Evolutionary conservation across 2,888 invertebrate species (phyloP), one percentile per base, ranked within the genome.

Genomic region (Cosmopolites sordidus): DNA sequence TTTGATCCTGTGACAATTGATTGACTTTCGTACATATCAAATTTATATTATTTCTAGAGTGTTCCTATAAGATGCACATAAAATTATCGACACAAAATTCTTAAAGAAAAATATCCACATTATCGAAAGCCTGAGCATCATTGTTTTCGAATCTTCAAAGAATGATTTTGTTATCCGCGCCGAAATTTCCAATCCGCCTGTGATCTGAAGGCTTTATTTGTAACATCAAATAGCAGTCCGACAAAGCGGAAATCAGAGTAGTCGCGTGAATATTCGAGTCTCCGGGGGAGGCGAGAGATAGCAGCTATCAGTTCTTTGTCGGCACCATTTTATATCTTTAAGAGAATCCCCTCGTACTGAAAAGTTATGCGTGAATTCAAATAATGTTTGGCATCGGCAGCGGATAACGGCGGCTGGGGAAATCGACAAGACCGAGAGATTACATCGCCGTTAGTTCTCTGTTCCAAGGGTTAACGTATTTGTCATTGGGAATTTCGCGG

Each of bases 321-420:
- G 51, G 51, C 51, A 27, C 30, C 43, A 47, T 41, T 51, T 51
- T 51, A 40, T 27, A 47, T 42, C 51, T 51, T 47, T 45, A 51
- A 41, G 47, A 41, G 33, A 51, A 47, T 22, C 22, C 51, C 46
- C 46, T 16, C 2, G 40, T 11, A 46, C 16, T 38, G n/a, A 41
- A 47, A 51, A 46, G 46, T 45, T 51, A 46, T 43, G 51, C 51
- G 51, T 47, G 43, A 43, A 47, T 47, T 47, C 51, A 27, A 42
- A 46, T 51, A 43, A 51, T 51, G 51, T 22, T 44, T 50, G 42
- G 44, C 50, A 39, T 37, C 38, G 50, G 50, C 43, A 16, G 27
- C 30, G 45, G 27, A 43, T 45, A 51, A 29, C 45, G 45, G 30
- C 29, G 51, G 41, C 38, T 38, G 22, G 43, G 16, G 8, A 43